phyloP scores from a whole-genome alignment of 2,888 invertebrate species.

The Orchesella flavescens region DNA sequence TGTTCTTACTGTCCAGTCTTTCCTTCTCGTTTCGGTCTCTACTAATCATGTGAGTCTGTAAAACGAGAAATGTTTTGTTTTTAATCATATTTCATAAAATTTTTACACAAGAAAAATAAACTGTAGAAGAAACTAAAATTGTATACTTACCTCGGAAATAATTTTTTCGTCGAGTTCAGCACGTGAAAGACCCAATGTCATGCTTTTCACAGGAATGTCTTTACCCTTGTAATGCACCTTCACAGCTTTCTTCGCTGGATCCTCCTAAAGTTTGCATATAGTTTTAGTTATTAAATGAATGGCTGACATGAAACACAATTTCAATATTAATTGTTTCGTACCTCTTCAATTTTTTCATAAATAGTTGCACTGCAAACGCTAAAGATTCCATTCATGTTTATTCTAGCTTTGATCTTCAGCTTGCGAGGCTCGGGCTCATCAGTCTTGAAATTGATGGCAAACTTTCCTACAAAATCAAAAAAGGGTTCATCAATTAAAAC shows the following conservation, averaged over 20 bases:
- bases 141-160: slow-evolving; percentile 86
- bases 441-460: slow-evolving; percentile 83
- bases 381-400: slow-evolving; percentile 95
- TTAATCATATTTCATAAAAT: no score
- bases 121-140: no score
- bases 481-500: background rate
- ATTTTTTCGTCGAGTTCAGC: slow-evolving; percentile 83
- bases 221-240: slow-evolving; percentile 86
- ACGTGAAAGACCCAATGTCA: slow-evolving; percentile 82
- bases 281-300: no score
- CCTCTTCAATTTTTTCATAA: slow-evolving; percentile 71
- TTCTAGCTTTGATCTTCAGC: slow-evolving; percentile 94
- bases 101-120: no score
- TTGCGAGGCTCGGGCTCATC: slow-evolving; percentile 93
- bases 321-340: background rate
- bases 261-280: no score
- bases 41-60: slow-evolving; percentile 84
- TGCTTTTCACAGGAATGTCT: slow-evolving; percentile 87
- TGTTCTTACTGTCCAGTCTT: slow-evolving; percentile 95
- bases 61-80: slow-evolving; percentile 15
- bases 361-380: slow-evolving; percentile 89
- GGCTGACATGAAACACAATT: no score
- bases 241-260: slow-evolving; percentile 77
- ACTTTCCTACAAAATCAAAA: slow-evolving; percentile 38
- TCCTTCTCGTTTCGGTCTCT: slow-evolving; percentile 95